Conservation (phyloP, 2,797 vertebrate species). For the Thamnophis elegans region DNA sequence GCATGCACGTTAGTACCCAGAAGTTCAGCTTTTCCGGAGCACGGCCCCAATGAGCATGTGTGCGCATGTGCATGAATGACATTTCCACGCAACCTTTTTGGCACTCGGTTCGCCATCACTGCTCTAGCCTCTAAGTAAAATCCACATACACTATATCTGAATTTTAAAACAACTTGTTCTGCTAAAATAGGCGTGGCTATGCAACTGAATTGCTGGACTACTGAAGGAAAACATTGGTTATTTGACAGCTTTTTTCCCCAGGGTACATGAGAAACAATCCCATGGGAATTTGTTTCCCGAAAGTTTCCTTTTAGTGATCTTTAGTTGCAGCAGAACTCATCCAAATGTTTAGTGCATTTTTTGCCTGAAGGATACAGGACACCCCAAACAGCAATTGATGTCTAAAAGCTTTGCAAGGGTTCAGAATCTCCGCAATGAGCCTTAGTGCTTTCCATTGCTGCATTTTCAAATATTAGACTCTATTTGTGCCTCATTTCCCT, state of each 20-base stretch:
- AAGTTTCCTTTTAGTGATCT: not conserved
- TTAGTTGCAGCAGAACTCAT: not conserved
- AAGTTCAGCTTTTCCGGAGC: too few species aligned
- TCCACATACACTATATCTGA: not conserved
- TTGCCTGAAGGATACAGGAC: not conserved
- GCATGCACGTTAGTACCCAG: too few species aligned
- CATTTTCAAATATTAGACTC: conserved; percentile 2
- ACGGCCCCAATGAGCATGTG: too few species aligned
- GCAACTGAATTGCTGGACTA: not conserved
- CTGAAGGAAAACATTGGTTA: not conserved
- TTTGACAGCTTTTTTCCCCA: not conserved
- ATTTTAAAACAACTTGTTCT: not conserved
- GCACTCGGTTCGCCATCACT: too few species aligned
- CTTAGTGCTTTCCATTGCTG: not conserved
- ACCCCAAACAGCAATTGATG: not conserved
- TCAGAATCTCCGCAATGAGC: not conserved
- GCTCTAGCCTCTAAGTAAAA: not conserved
- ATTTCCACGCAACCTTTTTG: too few species aligned
- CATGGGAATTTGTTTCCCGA: not conserved
- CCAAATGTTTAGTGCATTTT: not conserved
- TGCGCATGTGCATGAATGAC: too few species aligned
- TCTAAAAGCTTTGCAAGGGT: not conserved
- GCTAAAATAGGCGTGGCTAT: not conserved
- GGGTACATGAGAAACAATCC: not conserved
- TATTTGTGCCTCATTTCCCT: conserved; percentile 14